phyloP scores from a whole-genome alignment of 2,797 vertebrate genomes.

The Sarcophilus harrisii region DNA sequence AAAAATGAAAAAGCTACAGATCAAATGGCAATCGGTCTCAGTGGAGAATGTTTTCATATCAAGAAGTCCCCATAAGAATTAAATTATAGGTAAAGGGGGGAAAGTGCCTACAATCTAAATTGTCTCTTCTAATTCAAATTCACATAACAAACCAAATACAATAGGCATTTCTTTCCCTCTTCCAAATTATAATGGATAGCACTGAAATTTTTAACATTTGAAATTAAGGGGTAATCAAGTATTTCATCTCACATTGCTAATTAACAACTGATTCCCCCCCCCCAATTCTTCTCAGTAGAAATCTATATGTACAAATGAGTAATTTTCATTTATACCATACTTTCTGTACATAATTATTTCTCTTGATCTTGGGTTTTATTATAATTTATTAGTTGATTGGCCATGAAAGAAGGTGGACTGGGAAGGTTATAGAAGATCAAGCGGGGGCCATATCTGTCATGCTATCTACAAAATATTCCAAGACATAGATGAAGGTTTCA shows the following conservation, averaged over 20 bases:
- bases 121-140: slow-evolving; percentile 26
- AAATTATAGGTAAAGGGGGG: slow-evolving; percentile 9
- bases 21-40: neutral
- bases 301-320: slow-evolving; percentile 38
- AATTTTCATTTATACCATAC: neutral
- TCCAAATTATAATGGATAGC: neutral
- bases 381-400: neutral
- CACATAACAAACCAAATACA: neutral
- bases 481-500: neutral
- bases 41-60: neutral
- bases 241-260: slow-evolving; percentile 31
- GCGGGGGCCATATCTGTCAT: neutral
- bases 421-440: neutral
- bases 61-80: neutral
- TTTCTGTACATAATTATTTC: slow-evolving; percentile 36
- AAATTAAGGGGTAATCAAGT: slow-evolving; percentile 36
- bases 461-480: neutral
- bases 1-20: neutral
- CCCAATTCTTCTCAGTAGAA: slow-evolving; percentile 18
- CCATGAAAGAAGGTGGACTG: neutral
- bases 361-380: slow-evolving; percentile 32
- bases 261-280: slow-evolving; percentile 45
- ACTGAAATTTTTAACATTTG: slow-evolving; percentile 6
- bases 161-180: slow-evolving; percentile 15
- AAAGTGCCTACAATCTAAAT: neutral